Evolutionary conservation across 2,888 invertebrate species (phyloP), one percentile per base, ranked within the genome.

Genomic region (Agriotes lineatus): DNA sequence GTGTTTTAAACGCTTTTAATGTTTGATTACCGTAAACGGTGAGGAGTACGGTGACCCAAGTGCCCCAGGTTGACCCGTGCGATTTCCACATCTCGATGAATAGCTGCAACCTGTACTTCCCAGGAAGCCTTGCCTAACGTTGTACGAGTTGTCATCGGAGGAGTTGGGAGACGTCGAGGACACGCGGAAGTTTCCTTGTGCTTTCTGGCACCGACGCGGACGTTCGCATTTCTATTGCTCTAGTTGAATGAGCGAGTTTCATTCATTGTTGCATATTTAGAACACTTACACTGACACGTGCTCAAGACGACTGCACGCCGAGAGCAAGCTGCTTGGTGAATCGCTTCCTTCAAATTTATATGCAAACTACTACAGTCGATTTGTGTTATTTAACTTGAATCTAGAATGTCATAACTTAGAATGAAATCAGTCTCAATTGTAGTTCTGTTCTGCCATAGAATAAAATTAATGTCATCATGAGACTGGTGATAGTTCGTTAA

Each of bases 1-100:
- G 22, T 56, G 56, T 56, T 64, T 48, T 39, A 52, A 59, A 65
- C 50, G 54, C 35, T 64, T 61, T 65, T 61, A 54, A 54, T 64
- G 57, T 57, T 65, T 61, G 65, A 65, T 71, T 71, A 62, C 65
- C 45, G 45, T 61, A 61, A 54, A 50, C 61, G 60, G 39, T 52
- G 16, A 58, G 37, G 66, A 71, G 69, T 69, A 69, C 66, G 68
- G 62, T 63, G 71, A 71, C 71, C 66, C 33, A 66, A 59, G 62
- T 62, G 56, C 57, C 62, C 63, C 60, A 56, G 45, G 39, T 63
- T 69, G 68, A 71, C 68, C 68, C 59, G 52, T 42, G 35, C 16
- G 44, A 62, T 62, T 61, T 67, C 54, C 45, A 62, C 67, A 62
- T 64, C 48, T 48, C 58, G 33, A 42, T 62, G 58, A 59, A 42